Percentiles rank a stretch among this genome's conserved stretches.
These are phyloP conservation scores for Neotoxoptera formosana DNA, from an alignment of 1,140 invertebrate genomes.

Conservation along the genomic window DNA sequence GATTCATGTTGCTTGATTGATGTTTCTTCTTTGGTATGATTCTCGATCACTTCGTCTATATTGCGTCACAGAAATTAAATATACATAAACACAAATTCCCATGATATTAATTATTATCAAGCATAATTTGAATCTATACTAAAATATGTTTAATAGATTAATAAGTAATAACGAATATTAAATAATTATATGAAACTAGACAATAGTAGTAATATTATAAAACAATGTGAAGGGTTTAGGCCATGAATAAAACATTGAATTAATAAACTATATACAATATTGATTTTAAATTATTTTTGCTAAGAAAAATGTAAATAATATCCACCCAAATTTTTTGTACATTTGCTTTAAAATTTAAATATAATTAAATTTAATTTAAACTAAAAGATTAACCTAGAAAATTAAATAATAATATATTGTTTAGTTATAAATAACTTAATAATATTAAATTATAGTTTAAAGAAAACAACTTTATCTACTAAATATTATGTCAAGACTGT, in stretches of 20 bases:
- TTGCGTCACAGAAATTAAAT: conserved; percentile 56
- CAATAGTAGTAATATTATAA: conserved; percentile 17
- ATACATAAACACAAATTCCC: conserved; percentile 48
- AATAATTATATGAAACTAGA: background rate
- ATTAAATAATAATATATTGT: background rate
- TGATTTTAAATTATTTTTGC: background rate
- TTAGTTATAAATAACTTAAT: background rate
- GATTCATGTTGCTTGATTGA: conserved; percentile 20
- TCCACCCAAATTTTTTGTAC: background rate
- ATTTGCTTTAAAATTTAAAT: background rate
- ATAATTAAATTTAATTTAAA: background rate
- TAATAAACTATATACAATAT: background rate
- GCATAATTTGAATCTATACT: conserved; percentile 36
- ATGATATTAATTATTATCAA: background rate
- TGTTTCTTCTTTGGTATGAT: conserved; percentile 34
- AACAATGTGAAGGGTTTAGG: background rate
- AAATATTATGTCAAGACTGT: background rate
- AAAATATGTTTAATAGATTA: background rate
- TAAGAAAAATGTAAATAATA: background rate
- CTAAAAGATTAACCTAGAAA: background rate
- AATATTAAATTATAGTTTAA: background rate
- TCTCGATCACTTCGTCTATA: conserved; percentile 55
- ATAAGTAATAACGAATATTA: conserved; percentile 20
- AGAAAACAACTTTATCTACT: background rate
- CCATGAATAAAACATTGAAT: background rate